These are phyloP conservation scores for Scomberomorus guttatus DNA, from an alignment of 2,797 vertebrate species.

Conservation along the genomic window DNA sequence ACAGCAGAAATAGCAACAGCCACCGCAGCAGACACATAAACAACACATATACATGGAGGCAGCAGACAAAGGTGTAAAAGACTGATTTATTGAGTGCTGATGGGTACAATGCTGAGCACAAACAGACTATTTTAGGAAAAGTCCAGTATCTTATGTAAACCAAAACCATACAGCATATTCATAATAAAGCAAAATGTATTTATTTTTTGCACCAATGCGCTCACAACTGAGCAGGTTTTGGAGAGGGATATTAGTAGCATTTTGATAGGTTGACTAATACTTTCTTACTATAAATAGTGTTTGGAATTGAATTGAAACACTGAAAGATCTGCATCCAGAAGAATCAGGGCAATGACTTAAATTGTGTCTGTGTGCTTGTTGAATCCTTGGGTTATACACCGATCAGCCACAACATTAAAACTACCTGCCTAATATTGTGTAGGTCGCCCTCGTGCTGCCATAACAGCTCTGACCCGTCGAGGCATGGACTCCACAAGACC, in stretches of 20 bases:
- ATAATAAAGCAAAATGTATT: constrained; percentile 7
- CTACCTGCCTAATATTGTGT: too few species aligned
- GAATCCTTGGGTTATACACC: neutral
- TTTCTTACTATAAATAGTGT: neutral
- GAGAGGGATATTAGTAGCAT: neutral
- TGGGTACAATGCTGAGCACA: constrained; percentile 17
- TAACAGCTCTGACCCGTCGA: too few species aligned
- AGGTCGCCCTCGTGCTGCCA: too few species aligned
- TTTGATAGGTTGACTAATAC: neutral
- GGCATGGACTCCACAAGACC: too few species aligned
- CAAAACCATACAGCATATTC: constrained; percentile 7
- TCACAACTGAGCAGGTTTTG: neutral
- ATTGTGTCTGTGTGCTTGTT: neutral
- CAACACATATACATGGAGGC: constrained; percentile 2
- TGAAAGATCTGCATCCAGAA: neutral
- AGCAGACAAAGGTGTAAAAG: constrained; percentile 43
- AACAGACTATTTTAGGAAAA: constrained; percentile 6
- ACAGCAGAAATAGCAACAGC: constrained; percentile 36
- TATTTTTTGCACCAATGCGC: neutral
- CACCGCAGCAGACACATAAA: neutral
- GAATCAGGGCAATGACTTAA: neutral
- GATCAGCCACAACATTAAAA: too few species aligned
- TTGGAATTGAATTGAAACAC: neutral
- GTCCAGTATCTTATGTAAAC: neutral
- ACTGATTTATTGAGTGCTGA: constrained; percentile 58